These are phyloP conservation scores for Zonitis immaculata DNA, from an alignment of 2,888 invertebrate species.

Conservation along the genomic window DNA sequence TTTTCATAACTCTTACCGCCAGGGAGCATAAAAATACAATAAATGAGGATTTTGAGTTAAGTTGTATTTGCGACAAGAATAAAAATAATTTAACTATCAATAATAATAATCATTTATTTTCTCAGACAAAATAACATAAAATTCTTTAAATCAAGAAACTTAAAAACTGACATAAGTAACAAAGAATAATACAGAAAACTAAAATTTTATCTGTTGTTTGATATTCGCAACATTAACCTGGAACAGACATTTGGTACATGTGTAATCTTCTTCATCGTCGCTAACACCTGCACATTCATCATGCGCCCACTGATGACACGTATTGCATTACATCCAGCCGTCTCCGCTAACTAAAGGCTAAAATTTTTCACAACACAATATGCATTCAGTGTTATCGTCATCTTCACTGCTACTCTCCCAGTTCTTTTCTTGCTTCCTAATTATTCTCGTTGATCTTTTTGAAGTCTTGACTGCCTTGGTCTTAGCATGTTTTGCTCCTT, in stretches of 20 bases:
- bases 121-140: not conserved
- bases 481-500: slow-evolving; percentile 11
- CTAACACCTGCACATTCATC: not conserved
- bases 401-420: slow-evolving; percentile 9
- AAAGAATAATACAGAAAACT: too few species aligned
- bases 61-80: too few species aligned
- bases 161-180: too few species aligned
- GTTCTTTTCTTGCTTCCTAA: too few species aligned
- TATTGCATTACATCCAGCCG: slow-evolving; percentile 2
- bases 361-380: slow-evolving; percentile 1
- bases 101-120: not conserved
- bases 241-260: too few species aligned
- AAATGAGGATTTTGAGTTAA: too few species aligned
- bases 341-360: slow-evolving; percentile 2
- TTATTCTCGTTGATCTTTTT: not conserved
- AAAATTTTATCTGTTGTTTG: too few species aligned
- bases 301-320: not conserved
- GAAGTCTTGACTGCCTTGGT: not conserved
- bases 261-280: too few species aligned
- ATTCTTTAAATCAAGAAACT: not conserved
- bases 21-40: too few species aligned
- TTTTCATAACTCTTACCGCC: too few species aligned
- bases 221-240: too few species aligned
- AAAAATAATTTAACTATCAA: not conserved
- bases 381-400: slow-evolving; percentile 5